A percentile compares a stretch with the other conserved stretches of the same genome.
Conservation (phyloP, 2,888 invertebrate genomes). For the Lasius fuliginosus region DNA sequence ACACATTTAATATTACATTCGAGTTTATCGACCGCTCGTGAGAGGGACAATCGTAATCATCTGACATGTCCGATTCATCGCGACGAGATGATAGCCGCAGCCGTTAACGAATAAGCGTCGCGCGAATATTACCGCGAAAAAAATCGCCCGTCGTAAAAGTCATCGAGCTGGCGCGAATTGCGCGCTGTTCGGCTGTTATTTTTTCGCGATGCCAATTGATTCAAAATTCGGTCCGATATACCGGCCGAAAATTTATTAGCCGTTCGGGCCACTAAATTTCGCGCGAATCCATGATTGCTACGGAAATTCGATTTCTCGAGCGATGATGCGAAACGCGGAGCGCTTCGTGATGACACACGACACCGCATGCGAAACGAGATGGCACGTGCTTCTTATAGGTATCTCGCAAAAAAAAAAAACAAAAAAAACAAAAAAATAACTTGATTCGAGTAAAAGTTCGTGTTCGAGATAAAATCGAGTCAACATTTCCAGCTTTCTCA, state of each 20-base stretch:
- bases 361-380: conserved; percentile 10
- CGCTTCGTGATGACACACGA: conserved; percentile 6
- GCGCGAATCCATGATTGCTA: conserved; percentile 36
- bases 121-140: conserved; percentile 10
- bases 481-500: background rate
- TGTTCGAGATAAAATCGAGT: background rate
- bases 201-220: conserved; percentile 46
- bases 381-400: background rate
- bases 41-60: conserved; percentile 26
- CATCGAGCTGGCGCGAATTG: conserved; percentile 48
- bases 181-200: conserved; percentile 25
- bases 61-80: conserved; percentile 28
- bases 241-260: conserved; percentile 47
- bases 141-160: conserved; percentile 50
- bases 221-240: conserved; percentile 47
- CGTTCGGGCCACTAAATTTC: conserved; percentile 49
- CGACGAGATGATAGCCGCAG: conserved; percentile 14
- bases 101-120: conserved; percentile 37
- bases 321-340: conserved; percentile 44
- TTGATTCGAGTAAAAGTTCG: background rate
- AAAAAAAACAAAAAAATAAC: background rate
- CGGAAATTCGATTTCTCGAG: conserved; percentile 51
- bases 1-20: background rate
- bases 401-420: too few relatives aligned
- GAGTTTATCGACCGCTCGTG: conserved; percentile 34